phyloP scores from a whole-genome alignment of 2,888 invertebrate genomes.

The Parnassius orleans region DNA sequence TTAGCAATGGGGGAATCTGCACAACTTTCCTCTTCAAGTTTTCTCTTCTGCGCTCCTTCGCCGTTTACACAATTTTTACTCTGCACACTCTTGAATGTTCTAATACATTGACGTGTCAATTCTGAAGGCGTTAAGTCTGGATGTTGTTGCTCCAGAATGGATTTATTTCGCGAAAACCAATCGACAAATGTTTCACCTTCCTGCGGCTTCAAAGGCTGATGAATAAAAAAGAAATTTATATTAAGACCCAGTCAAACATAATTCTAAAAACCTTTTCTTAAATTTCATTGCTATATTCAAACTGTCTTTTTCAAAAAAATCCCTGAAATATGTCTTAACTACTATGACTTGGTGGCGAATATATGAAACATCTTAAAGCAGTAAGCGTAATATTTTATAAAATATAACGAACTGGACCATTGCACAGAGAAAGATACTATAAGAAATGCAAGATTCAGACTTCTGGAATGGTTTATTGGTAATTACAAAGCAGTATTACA shows the following conservation, averaged over 20 bases:
- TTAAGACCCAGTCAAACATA: background rate
- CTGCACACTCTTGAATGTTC: conserved; percentile 72
- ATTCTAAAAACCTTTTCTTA: background rate
- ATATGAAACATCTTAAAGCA: too few species aligned
- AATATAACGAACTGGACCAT: background rate
- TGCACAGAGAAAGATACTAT: too few species aligned
- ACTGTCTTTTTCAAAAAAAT: background rate
- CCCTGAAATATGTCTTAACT: conserved; percentile 38
- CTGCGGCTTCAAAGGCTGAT: conserved; percentile 56
- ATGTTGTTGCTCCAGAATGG: conserved; percentile 76
- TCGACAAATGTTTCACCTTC: conserved; percentile 79
- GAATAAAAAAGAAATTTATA: conserved; percentile 23
- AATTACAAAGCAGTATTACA: too few species aligned
- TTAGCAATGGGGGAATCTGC: conserved; percentile 47
- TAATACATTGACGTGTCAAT: conserved; percentile 78
- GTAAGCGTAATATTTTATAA: background rate
- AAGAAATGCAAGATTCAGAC: too few species aligned
- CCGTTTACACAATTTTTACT: conserved; percentile 34
- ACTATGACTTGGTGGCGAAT: too few species aligned
- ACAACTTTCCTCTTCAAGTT: conserved; percentile 51
- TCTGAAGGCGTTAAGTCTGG: conserved; percentile 77
- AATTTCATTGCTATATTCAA: too few species aligned
- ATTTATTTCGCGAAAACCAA: conserved; percentile 83
- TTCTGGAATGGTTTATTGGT: too few species aligned
- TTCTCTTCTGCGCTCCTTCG: conserved; percentile 58